Base-by-base conservation (phyloP, 2,888 invertebrate species). In the Leptopterna dolabrata region DNA sequence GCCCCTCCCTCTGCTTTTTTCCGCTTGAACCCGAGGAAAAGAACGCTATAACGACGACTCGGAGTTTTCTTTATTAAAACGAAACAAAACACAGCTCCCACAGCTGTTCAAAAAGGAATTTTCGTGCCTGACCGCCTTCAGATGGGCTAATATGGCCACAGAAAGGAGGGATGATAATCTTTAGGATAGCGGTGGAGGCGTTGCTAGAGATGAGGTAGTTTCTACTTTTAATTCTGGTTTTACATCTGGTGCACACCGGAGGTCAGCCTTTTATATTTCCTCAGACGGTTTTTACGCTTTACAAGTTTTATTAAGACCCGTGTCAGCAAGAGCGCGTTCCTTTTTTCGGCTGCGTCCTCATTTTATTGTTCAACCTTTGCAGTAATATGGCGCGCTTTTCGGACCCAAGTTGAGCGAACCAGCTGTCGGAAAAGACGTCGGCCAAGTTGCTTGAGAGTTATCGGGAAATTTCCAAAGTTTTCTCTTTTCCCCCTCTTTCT, bases 181-280 rank as follows among this genome's bases (percentile, higher is more conserved):
- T 51, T 55, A 30, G 29, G 55, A 27, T 13, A 2, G 81, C 30
- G 19, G 76, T 0, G 14, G 30, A 81, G 36, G 9, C 29, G 29
- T 43, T 51, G 16, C 55, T 51, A 30, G 55, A 81, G 47, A 51
- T 51, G 55, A 47, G 55, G 81, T 81, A 29, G 55, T 81, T 81
- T 51, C 63, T 81, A 81, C 81, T 81, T 81, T 81, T 81, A 81
- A 81, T 81, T 81, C 30, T 27, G 51, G 24, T 51, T 81, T 81
- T 81, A 81, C 81, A 81, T 81, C 81, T 81, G 81, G 81, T n/a
- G 29, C 81, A 41, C 78, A 30, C 51, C 51, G 19, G 27, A 30
- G 81, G 81, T 81, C 81, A 81, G 81, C 55, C 24, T 55, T 81
- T 81, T 55, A 55, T 78, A 19, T 81, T 47, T 81, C 45, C 24